Evolutionary conservation across 2,888 invertebrate species (phyloP).

Genomic region (Noctua comes): DNA sequence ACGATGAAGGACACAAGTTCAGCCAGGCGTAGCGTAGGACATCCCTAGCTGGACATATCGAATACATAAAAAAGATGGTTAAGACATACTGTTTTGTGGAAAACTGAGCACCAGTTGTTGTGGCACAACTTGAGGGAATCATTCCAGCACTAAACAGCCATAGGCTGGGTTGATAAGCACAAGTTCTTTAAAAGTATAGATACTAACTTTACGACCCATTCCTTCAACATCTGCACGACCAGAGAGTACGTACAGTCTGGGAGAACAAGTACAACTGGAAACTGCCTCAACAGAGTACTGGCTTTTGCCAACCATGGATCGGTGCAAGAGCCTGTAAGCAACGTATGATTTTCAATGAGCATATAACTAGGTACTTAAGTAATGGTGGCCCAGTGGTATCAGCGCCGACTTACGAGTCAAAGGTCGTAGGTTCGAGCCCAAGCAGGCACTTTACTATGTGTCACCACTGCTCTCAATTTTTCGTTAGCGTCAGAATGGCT

Average conservation of each 20-base stretch:
- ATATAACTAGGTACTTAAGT: background rate
- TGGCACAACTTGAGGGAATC: background rate
- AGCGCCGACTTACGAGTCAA: background rate
- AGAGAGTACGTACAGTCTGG: conserved; percentile 77
- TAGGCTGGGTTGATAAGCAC: background rate
- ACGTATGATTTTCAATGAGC: background rate
- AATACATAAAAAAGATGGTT: background rate
- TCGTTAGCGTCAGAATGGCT: too few relatives aligned
- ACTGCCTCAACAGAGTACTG: conserved; percentile 73
- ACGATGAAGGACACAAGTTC: background rate
- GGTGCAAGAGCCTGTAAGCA: conserved; percentile 75
- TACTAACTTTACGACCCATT: conserved; percentile 76
- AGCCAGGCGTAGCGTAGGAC: background rate
- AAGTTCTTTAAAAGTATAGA: background rate
- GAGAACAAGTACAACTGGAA: conserved; percentile 75
- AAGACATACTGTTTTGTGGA: background rate
- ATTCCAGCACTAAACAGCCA: background rate
- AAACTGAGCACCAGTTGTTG: background rate
- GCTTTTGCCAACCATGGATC: conserved; percentile 80
- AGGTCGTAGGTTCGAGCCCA: background rate
- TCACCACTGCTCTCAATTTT: background rate
- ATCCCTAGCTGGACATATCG: background rate
- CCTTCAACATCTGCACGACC: conserved; percentile 73
- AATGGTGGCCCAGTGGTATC: background rate
- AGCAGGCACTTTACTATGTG: background rate